Percentiles rank a stretch among this genome's conserved stretches.
Conservation (phyloP, 2,113 vertebrate species). For the Pseudolaguvia tuberculata region DNA sequence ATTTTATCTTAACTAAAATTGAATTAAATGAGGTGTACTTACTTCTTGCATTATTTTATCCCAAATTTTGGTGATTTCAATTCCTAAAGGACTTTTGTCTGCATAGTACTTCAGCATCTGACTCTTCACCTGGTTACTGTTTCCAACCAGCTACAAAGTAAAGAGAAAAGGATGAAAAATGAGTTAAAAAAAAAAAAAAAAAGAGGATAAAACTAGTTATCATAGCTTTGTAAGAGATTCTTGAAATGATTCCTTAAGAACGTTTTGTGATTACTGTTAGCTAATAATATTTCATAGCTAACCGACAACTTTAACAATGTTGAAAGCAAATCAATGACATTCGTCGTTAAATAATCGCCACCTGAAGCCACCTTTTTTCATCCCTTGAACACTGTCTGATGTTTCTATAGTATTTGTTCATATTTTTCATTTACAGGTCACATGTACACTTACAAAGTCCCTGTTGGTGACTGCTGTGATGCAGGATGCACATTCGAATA, state of each 20-base stretch:
- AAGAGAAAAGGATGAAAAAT: neutral
- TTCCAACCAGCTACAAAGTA: constrained; percentile 66
- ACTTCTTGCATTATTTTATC: constrained; percentile 73
- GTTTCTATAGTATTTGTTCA: neutral
- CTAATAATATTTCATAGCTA: neutral
- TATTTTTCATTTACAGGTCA: neutral
- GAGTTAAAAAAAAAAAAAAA: neutral
- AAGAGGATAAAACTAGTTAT: neutral
- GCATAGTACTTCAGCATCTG: constrained; percentile 72
- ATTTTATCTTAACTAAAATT: neutral
- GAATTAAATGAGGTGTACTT: constrained; percentile 10
- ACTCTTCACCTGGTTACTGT: constrained; percentile 67
- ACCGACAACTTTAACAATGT: neutral
- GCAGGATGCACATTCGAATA: constrained; percentile 74
- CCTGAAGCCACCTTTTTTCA: too few species aligned
- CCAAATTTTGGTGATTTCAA: constrained; percentile 67
- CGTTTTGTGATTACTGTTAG: too few species aligned
- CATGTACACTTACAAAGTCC: constrained; percentile 69
- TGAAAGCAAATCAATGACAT: neutral
- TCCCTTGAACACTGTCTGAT: neutral
- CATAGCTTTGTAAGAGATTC: too few species aligned
- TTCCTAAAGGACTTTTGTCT: constrained; percentile 36
- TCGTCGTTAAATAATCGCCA: too few species aligned
- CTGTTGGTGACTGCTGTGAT: constrained; percentile 73
- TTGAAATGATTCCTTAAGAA: neutral